Evolutionary conservation across 2,797 vertebrate genomes (phyloP), one percentile per base, ranked within the genome.

Genomic region (Chiroxiphia lanceolata): DNA sequence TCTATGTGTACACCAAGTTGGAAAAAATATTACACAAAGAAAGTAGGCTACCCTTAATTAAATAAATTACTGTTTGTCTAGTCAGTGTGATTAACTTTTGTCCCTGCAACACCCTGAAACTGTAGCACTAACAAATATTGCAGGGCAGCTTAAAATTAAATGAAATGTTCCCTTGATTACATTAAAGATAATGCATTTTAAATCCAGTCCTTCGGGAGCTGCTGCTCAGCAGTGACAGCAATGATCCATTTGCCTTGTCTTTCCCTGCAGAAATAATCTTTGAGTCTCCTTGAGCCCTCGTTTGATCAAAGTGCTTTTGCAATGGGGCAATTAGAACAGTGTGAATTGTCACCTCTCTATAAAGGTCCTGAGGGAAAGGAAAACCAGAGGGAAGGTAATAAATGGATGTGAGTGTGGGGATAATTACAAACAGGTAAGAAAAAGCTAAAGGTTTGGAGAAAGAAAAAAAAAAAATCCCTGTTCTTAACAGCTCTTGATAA

Each of bases 111-210:
- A 47, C 83, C 38, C 81, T 51, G 78, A 87, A 96, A 93, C 0
- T 3, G 44, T 31, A 92, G 31, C 19, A 51, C 42, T 57, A 92
- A 92, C 93, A 93, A 95, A 96, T 91, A 79, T 77, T 84, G 56
- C 12, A n/a, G 79, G 78, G 44, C 86, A 83, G 81, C 84, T 94
- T 82, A 57, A 95, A 90, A 90, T 92, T 51, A 87, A 93, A 94
- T 91, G 56, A 93, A 90, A 72, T 78, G 82, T 40, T 87, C 61
- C 72, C 90, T 90, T 93, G 89, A 97, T 96, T 81, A 27, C 89
- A 92, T 95, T 94, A 96, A 91, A 92, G 83, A 79, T 93, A 96
- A 96, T 89, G 70, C 50, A 89, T 89, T 97, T 95, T 65, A 90
- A 78, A 93, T 56, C 33, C 74, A 82, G 88, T 95, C 88, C 92